Conservation (phyloP, 2,113 vertebrate species). For the Alexandromys fortis region DNA sequence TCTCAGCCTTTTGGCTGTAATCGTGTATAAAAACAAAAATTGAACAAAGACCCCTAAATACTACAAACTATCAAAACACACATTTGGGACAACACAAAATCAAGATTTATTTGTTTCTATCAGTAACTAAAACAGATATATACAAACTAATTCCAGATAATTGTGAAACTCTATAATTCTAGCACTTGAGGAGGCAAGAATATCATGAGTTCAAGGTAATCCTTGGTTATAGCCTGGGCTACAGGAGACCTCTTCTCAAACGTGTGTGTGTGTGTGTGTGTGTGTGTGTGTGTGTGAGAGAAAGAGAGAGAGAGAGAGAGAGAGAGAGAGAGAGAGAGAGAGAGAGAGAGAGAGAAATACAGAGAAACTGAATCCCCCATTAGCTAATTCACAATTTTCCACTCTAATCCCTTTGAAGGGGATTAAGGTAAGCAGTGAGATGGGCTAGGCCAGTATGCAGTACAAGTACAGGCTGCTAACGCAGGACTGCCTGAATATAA, state of each 20-base stretch:
- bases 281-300: too few species aligned
- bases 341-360: neutral
- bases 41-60: constrained; percentile 2
- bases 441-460: neutral
- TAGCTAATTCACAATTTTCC: neutral
- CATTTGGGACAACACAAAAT: constrained; percentile 24
- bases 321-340: too few species aligned
- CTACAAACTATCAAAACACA: constrained; percentile 39
- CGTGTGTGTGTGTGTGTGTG: too few species aligned
- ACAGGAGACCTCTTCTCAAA: neutral
- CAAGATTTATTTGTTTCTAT: constrained; percentile 16
- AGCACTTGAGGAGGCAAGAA: neutral
- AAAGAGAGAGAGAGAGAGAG: too few species aligned
- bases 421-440: neutral
- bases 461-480: too few species aligned
- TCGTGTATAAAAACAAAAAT: constrained; percentile 25
- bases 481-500: neutral
- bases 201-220: neutral
- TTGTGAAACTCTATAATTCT: neutral
- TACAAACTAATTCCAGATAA: constrained; percentile 13
- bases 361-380: neutral
- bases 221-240: neutral
- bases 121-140: constrained; percentile 35
- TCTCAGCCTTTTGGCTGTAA: neutral
- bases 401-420: neutral